A percentile compares a stretch with the other conserved stretches of the same genome.
phyloP scores from a whole-genome alignment of 2,113 vertebrate species.

The Brachyhypopomus occidentalis region DNA sequence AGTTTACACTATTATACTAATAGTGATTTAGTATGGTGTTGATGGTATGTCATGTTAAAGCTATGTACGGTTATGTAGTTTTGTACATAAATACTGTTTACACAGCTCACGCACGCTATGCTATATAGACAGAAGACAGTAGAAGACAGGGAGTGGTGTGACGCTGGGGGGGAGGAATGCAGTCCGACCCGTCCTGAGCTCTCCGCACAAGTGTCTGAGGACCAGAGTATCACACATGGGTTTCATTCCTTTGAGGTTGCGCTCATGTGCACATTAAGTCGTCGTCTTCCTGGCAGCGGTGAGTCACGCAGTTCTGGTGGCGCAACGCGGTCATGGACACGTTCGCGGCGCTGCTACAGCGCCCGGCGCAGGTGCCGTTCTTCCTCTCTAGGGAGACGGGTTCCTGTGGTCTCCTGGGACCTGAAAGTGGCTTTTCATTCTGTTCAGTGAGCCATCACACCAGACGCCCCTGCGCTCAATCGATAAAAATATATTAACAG shows the following conservation, averaged over 20 bases:
- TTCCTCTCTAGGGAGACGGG: not conserved
- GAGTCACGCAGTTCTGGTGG: not conserved
- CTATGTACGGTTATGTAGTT: too few relatives aligned
- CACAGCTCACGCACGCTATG: not conserved
- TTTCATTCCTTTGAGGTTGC: slow-evolving; percentile 21
- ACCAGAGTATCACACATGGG: slow-evolving; percentile 22
- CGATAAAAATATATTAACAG: slow-evolving; percentile 36
- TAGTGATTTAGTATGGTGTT: too few relatives aligned
- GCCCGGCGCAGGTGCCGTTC: not conserved
- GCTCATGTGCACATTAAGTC: not conserved
- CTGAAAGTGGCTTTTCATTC: slow-evolving; percentile 6
- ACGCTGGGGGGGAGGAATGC: slow-evolving; percentile 10
- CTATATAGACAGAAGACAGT: not conserved
- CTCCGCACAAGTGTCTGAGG: not conserved
- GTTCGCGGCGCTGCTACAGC: not conserved
- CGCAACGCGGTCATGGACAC: not conserved
- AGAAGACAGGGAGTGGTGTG: not conserved
- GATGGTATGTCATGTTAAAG: too few relatives aligned
- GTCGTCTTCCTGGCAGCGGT: not conserved
- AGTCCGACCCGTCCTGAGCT: slow-evolving; percentile 12
- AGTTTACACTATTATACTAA: too few relatives aligned
- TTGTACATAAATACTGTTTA: not conserved
- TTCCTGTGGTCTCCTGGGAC: not conserved
- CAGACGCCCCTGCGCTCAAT: slow-evolving; percentile 30
- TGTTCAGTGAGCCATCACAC: slow-evolving; percentile 26